Percentiles rank a stretch among this genome's conserved stretches.
phyloP scores from a whole-genome alignment of 1,140 invertebrate species.

The Leguminivora glycinivorella region DNA sequence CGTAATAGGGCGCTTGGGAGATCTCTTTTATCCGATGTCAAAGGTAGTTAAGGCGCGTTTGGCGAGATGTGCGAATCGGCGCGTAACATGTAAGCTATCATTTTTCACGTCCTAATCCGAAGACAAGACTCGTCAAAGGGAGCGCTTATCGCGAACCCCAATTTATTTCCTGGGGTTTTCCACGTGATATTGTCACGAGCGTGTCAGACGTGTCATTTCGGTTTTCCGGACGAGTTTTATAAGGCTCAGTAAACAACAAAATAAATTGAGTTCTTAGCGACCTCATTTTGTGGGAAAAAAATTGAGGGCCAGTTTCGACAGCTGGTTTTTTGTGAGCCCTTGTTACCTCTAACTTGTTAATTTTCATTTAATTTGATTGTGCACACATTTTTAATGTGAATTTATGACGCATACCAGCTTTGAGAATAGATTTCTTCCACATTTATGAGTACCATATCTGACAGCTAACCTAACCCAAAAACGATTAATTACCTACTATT shows the following conservation, averaged over 20 bases:
- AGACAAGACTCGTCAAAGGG: conserved; percentile 73
- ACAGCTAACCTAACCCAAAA: too few relatives aligned
- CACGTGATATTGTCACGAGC: conserved; percentile 64
- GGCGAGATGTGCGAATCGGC: conserved; percentile 53
- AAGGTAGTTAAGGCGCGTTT: conserved; percentile 32
- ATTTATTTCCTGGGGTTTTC: conserved; percentile 72
- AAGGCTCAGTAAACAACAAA: conserved; percentile 34
- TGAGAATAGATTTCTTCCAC: too few relatives aligned
- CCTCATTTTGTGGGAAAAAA: background rate
- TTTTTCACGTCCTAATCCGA: conserved; percentile 76
- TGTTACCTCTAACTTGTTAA: background rate
- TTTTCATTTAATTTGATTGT: background rate
- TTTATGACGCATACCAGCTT: too few relatives aligned
- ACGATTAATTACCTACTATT: too few relatives aligned
- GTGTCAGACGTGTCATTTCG: conserved; percentile 43
- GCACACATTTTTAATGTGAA: too few relatives aligned
- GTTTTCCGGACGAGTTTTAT: conserved; percentile 34
- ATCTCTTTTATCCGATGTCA: conserved; percentile 27
- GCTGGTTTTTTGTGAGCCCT: background rate
- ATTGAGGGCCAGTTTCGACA: conserved; percentile 13
- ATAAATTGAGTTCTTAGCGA: conserved; percentile 28
- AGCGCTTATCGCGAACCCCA: conserved; percentile 70
- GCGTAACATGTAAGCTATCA: conserved; percentile 62
- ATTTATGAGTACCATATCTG: too few relatives aligned
- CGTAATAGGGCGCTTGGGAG: background rate